Conservation (phyloP, 2,888 invertebrate species). For the Willowsia nigromaculata region DNA sequence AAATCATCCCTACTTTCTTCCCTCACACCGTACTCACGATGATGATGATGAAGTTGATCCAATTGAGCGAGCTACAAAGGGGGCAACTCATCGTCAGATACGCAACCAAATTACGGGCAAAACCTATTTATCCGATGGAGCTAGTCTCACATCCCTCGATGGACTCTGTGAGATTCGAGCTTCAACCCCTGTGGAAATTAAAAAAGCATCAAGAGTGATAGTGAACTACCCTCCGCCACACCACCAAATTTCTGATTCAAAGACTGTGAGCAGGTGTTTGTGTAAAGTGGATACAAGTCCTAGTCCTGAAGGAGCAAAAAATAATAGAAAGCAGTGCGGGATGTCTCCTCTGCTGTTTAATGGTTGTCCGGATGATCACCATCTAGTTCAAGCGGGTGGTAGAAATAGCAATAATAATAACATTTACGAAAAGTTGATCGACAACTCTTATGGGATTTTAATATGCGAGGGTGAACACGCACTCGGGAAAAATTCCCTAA, state of each 20-base stretch:
- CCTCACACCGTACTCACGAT: neutral
- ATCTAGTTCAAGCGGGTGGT: neutral
- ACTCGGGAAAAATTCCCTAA: slow-evolving; percentile 41
- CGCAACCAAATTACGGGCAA: slow-evolving; percentile 70
- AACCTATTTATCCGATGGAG: slow-evolving; percentile 73
- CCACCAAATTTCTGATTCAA: slow-evolving; percentile 68
- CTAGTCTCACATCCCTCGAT: slow-evolving; percentile 66
- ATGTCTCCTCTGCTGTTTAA: neutral
- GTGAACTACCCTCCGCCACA: slow-evolving; percentile 75
- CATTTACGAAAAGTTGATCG: slow-evolving; percentile 78
- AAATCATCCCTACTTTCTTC: slow-evolving; percentile 44
- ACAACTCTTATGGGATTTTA: slow-evolving; percentile 79
- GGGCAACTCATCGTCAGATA: slow-evolving; percentile 10
- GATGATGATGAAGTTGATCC: slow-evolving; percentile 59
- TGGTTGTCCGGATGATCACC: neutral
- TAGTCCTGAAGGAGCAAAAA: slow-evolving; percentile 18
- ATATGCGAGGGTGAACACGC: slow-evolving; percentile 77
- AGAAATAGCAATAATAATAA: slow-evolving; percentile 57
- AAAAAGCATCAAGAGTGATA: slow-evolving; percentile 77
- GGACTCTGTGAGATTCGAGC: slow-evolving; percentile 74
- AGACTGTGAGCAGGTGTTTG: slow-evolving; percentile 75
- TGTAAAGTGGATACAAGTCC: slow-evolving; percentile 67
- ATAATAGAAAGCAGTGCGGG: slow-evolving; percentile 34
- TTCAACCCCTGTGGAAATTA: slow-evolving; percentile 78
- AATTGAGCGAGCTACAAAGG: slow-evolving; percentile 45